Evolutionary conservation across 2,797 vertebrate genomes (phyloP).

Genomic region (Urocyon cinereoargenteus): DNA sequence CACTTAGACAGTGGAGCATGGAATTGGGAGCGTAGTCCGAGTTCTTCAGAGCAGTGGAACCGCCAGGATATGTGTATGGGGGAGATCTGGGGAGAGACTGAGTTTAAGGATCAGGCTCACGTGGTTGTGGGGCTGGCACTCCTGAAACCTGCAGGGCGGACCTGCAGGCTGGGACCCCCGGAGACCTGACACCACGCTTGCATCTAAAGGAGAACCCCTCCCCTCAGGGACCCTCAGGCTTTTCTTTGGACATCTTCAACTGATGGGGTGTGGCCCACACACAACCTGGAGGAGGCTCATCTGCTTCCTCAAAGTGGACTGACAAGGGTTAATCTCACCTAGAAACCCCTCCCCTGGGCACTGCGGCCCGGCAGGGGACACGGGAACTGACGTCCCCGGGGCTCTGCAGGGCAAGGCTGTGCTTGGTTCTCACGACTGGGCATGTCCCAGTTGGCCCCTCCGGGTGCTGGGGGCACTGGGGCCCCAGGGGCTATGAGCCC

Average conservation of each 20-base stretch:
- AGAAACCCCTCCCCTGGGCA: fast-evolving
- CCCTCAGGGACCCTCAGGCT: too few species aligned
- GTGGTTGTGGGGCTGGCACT: not conserved
- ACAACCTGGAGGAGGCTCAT: fast-evolving
- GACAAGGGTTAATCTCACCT: too few species aligned
- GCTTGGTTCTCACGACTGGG: not conserved
- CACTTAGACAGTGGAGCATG: too few species aligned
- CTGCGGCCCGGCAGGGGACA: not conserved
- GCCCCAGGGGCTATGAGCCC: not conserved
- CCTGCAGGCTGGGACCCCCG: not conserved
- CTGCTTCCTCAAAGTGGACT: fast-evolving
- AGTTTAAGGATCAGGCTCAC: not conserved
- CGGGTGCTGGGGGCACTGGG: not conserved
- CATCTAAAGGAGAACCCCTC: fast-evolving
- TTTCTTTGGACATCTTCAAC: not conserved
- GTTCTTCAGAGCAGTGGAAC: too few species aligned
- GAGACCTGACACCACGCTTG: fast-evolving
- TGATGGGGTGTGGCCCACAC: not conserved
- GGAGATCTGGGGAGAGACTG: not conserved
- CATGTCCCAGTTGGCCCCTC: not conserved
- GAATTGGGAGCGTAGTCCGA: too few species aligned
- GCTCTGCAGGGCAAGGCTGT: fast-evolving
- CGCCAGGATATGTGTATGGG: not conserved
- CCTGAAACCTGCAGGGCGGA: not conserved
- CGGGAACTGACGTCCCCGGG: not conserved